Conservation (phyloP, 2,797 vertebrate species). For the Paratrypauchen microcephalus region DNA sequence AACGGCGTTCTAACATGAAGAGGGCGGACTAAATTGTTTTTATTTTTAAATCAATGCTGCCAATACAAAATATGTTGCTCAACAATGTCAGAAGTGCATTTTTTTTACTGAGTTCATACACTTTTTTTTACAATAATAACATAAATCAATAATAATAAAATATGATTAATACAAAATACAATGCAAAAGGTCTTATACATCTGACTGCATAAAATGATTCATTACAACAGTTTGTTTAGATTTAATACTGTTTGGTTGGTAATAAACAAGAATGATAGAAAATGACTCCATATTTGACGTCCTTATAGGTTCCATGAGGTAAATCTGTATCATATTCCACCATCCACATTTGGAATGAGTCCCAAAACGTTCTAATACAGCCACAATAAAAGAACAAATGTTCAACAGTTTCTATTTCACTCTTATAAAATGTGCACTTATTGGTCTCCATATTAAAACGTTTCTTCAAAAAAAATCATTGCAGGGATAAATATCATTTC, state of each 20-base stretch:
- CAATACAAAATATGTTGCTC: not conserved
- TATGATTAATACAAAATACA: not conserved
- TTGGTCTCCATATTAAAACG: not conserved
- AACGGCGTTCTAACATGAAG: no score
- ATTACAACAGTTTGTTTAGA: no score
- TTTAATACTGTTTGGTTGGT: no score
- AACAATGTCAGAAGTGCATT: not conserved
- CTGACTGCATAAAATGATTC: not conserved
- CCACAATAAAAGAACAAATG: no score
- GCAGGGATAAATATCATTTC: not conserved
- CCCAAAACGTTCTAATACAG: no score
- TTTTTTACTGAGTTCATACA: no score
- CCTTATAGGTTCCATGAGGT: not conserved
- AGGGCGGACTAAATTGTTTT: no score
- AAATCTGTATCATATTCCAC: not conserved
- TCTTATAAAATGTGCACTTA: not conserved
- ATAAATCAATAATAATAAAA: not conserved
- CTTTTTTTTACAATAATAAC: no score
- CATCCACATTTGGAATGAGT: no score
- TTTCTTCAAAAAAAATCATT: not conserved
- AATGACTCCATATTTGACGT: no score
- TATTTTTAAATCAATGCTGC: not conserved
- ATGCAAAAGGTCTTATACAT: not conserved
- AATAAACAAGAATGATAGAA: no score
- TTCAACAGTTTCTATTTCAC: no score